These are phyloP conservation scores for Notothenia coriiceps DNA, from an alignment of 2,113 vertebrate species.

Conservation along the genomic window DNA sequence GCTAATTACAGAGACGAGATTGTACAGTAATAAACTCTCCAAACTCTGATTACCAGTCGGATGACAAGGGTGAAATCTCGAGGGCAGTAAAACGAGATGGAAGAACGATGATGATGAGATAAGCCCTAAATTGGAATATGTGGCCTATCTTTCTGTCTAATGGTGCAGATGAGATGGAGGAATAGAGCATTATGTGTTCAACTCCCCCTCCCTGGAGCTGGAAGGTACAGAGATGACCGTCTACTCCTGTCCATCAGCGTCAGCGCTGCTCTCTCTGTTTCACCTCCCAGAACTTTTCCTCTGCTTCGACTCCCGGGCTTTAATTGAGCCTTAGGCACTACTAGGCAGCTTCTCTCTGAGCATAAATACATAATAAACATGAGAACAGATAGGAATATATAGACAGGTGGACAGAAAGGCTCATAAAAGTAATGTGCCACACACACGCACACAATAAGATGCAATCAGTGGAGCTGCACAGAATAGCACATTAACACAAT, in stretches of 20 bases:
- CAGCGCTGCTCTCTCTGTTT: constrained; percentile 49
- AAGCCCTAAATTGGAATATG: constrained; percentile 61
- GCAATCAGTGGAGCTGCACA: constrained; percentile 38
- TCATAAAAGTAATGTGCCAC: constrained; percentile 8
- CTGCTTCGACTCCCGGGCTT: constrained; percentile 55
- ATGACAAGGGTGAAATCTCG: constrained; percentile 60
- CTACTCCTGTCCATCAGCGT: constrained; percentile 56
- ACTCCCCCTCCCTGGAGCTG: constrained; percentile 8
- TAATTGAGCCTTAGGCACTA: constrained; percentile 70
- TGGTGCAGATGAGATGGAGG: constrained; percentile 44
- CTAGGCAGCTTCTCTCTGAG: constrained; percentile 46
- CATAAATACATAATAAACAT: constrained; percentile 71
- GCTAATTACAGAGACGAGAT: constrained; percentile 53
- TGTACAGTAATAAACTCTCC: constrained; percentile 57
- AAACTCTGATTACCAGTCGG: constrained; percentile 57
- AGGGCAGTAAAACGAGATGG: constrained; percentile 52
- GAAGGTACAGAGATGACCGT: constrained; percentile 53
- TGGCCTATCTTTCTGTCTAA: constrained; percentile 44
- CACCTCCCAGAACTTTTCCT: constrained; percentile 59
- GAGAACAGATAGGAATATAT: constrained; percentile 32
- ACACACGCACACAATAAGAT: constrained; percentile 23
- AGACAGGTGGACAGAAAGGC: constrained; percentile 38
- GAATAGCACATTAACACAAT: constrained; percentile 37
- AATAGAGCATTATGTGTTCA: constrained; percentile 34
- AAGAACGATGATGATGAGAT: constrained; percentile 65